Percentiles rank a stretch among this genome's conserved stretches.
phyloP scores from a whole-genome alignment of 2,888 invertebrate species.

The Drosophila incognita region DNA sequence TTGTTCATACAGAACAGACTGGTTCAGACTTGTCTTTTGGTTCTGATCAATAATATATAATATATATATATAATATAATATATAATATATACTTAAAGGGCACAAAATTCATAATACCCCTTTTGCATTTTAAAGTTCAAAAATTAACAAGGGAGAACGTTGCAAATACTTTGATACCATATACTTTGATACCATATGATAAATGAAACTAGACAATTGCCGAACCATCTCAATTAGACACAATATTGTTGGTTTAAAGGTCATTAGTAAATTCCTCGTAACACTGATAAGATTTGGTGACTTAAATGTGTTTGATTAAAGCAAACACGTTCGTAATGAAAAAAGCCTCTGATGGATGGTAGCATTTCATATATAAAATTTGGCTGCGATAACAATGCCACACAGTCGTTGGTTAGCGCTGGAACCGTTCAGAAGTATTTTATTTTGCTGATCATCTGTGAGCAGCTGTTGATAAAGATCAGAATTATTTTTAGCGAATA shows the following conservation, averaged over 20 bases:
- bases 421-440: slow-evolving; percentile 20
- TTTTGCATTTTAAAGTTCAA: no score
- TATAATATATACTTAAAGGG: background rate
- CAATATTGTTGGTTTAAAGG: slow-evolving; percentile 5
- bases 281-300: slow-evolving; percentile 27
- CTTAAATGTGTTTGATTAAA: slow-evolving; percentile 44
- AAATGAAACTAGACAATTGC: background rate
- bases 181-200: no score
- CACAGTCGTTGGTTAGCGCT: slow-evolving; percentile 29
- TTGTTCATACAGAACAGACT: background rate
- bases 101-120: background rate
- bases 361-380: slow-evolving; percentile 32
- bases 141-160: no score
- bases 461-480: background rate
- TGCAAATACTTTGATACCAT: no score
- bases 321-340: slow-evolving; percentile 16
- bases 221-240: background rate
- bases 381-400: slow-evolving; percentile 11
- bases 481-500: slow-evolving; percentile 9
- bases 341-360: slow-evolving; percentile 11
- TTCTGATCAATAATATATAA: background rate
- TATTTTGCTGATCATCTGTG: slow-evolving; percentile 3
- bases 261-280: slow-evolving; percentile 14
- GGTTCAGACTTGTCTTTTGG: background rate
- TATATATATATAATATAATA: no score